These are phyloP conservation scores for Itoplectis maculator DNA, from an alignment of 2,888 invertebrate species.

Conservation along the genomic window DNA sequence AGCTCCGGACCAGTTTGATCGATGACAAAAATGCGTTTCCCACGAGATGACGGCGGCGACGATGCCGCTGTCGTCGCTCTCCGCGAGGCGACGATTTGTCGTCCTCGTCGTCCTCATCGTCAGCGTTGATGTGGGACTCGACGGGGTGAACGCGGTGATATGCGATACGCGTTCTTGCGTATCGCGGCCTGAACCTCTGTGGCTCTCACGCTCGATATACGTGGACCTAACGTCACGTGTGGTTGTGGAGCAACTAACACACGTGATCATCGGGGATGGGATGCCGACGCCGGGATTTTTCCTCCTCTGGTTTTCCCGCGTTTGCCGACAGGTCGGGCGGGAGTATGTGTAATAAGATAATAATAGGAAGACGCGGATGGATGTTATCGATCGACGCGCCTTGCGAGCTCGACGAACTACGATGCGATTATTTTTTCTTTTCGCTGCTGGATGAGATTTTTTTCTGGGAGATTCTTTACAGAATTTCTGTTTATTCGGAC, in stretches of 20 bases:
- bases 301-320: neutral
- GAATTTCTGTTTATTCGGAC: no score
- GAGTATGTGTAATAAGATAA: conserved; percentile 7
- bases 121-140: conserved; percentile 31
- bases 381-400: neutral
- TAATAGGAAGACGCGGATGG: conserved; percentile 6
- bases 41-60: neutral
- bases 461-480: neutral
- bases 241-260: no score
- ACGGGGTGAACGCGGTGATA: conserved; percentile 51
- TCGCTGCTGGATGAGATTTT: neutral
- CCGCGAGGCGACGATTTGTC: neutral
- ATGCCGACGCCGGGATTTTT: neutral
- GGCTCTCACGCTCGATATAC: conserved; percentile 34
- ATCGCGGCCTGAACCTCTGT: neutral
- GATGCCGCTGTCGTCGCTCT: no score
- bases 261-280: neutral
- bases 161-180: conserved; percentile 9
- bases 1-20: neutral
- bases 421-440: neutral
- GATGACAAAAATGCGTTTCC: neutral
- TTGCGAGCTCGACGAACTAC: neutral
- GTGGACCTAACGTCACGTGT: no score
- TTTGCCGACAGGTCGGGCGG: no score
- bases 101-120: conserved; percentile 6